Conservation (phyloP, 2,113 vertebrate genomes). For the Tetraodon nigroviridis region DNA sequence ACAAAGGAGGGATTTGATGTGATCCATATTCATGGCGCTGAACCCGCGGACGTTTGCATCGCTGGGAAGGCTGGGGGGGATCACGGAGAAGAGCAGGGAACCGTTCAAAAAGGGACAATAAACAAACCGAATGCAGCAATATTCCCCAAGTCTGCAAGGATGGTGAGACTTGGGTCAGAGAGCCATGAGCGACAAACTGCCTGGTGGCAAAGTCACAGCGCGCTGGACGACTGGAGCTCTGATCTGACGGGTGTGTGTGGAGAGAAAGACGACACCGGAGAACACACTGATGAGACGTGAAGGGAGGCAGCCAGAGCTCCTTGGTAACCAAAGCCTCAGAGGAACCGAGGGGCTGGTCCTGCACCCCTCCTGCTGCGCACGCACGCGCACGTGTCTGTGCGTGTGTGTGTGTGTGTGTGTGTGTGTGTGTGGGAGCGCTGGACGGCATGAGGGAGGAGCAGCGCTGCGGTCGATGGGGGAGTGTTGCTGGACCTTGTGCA, state of each 20-base stretch:
- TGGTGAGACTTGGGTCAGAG: constrained; percentile 4
- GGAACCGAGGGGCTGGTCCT: constrained; percentile 63
- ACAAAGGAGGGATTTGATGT: constrained; percentile 67
- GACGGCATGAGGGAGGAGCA: constrained; percentile 57
- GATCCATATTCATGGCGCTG: constrained; percentile 65
- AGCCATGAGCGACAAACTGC: neutral
- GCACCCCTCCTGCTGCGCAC: constrained; percentile 53
- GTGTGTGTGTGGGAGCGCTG: constrained; percentile 60
- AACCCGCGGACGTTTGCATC: constrained; percentile 45
- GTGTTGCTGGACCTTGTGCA: constrained; percentile 43
- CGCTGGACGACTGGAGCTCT: constrained; percentile 15
- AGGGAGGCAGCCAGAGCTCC: constrained; percentile 64
- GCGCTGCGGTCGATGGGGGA: constrained; percentile 17
- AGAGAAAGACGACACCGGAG: neutral
- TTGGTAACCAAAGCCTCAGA: constrained; percentile 71
- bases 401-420: constrained; percentile 38
- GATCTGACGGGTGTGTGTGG: constrained; percentile 11
- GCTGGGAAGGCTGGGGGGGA: constrained; percentile 35
- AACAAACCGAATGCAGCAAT: constrained; percentile 9
- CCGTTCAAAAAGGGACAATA: neutral
- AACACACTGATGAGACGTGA: constrained; percentile 47
- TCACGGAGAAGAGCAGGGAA: constrained; percentile 10
- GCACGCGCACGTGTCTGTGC: constrained; percentile 40
- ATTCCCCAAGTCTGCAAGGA: constrained; percentile 19
- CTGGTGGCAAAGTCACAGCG: constrained; percentile 7